A percentile compares a stretch with the other conserved stretches of the same genome.
These are phyloP conservation scores for Nezara viridula DNA, from an alignment of 2,888 invertebrate species.

Conservation along the genomic window DNA sequence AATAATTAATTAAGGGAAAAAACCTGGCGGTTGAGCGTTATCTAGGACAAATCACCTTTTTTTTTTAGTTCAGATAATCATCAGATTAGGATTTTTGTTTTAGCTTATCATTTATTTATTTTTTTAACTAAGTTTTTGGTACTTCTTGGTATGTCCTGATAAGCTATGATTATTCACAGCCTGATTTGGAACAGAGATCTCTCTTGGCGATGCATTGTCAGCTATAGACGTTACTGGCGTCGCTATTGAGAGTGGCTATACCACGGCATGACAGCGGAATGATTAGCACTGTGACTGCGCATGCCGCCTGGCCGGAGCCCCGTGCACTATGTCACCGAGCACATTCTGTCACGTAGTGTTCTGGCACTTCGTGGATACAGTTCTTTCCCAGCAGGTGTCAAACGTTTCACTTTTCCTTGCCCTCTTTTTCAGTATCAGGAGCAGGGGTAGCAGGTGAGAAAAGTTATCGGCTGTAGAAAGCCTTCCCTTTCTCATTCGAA, in stretches of 20 bases:
- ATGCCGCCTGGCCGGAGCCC: constrained; percentile 23
- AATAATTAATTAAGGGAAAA: no score
- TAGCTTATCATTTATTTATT: no score
- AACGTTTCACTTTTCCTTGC: constrained; percentile 9
- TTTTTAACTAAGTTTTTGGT: no score
- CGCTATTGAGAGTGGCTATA: neutral
- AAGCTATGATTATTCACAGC: neutral
- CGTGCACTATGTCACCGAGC: neutral
- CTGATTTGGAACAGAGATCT: neutral
- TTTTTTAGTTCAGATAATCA: no score
- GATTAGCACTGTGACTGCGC: constrained; percentile 1
- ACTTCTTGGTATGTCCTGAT: neutral
- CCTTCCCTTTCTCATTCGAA: neutral
- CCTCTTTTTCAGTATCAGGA: neutral
- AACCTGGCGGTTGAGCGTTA: no score
- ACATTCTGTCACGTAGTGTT: constrained; percentile 34
- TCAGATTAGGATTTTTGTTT: no score
- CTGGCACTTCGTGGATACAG: neutral
- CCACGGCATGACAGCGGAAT: neutral
- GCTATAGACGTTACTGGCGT: neutral
- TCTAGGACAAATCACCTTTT: no score
- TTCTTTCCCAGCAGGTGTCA: constrained; percentile 2
- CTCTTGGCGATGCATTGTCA: neutral
- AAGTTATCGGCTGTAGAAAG: neutral
- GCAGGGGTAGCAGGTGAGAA: neutral